phyloP scores from a whole-genome alignment of 2,113 vertebrate genomes.

The Malurus elegans region DNA sequence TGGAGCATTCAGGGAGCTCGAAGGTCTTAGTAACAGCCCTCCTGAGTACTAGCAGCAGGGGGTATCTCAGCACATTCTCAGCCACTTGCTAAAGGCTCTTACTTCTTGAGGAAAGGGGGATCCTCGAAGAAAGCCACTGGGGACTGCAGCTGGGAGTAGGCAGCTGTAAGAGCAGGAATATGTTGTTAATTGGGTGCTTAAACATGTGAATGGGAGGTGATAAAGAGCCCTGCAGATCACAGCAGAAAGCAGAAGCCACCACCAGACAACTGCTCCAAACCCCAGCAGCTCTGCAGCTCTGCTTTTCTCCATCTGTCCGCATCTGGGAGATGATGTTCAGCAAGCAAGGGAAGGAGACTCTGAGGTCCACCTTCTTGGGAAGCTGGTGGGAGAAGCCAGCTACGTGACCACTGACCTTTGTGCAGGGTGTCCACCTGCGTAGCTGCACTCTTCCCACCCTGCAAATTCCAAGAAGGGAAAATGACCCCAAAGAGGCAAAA shows the following conservation, averaged over 20 bases:
- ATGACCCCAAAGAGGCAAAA: neutral
- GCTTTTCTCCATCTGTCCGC: neutral
- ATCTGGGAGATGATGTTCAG: fast-evolving
- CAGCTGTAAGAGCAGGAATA: neutral
- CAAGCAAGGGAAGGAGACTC: neutral
- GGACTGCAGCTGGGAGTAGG: neutral
- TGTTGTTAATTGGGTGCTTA: neutral
- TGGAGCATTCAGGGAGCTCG: neutral
- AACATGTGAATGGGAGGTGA: fast-evolving
- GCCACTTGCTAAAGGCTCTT: neutral
- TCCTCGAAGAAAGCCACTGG: neutral
- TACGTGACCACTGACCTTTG: neutral
- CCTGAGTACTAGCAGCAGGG: neutral
- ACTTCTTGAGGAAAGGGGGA: neutral
- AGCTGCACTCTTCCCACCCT: neutral
- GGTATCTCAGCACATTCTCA: neutral
- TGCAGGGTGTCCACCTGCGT: too few species aligned
- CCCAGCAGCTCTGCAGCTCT: neutral
- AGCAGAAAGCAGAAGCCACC: neutral
- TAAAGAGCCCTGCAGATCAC: neutral
- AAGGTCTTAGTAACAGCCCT: fast-evolving
- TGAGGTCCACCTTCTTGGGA: fast-evolving
- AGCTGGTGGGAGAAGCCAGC: neutral
- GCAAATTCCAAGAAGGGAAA: neutral
- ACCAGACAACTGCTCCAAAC: fast-evolving